Base-by-base conservation (phyloP, 2,113 vertebrate species). In the Gadus chalcogrammus region DNA sequence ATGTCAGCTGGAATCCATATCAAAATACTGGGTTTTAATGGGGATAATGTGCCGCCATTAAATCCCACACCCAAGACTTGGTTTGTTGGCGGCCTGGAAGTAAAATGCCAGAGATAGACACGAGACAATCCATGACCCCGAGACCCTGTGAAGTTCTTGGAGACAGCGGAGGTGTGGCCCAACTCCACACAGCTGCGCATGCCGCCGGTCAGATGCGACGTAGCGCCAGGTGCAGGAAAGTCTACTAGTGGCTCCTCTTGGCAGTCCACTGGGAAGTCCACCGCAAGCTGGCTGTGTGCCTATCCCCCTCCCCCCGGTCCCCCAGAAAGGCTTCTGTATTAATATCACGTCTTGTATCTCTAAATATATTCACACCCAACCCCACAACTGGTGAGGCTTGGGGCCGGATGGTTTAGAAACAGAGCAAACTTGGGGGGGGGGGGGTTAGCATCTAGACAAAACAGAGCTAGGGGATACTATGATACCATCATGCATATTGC, bases 281-380 rank as follows among this genome's bases (percentile, higher is more conserved):
- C 71, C 81, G 82, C 79, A 63, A 56, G 72, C 52, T 61, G 4
- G 16, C 74, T 55, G 20, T 55, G 61, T 56, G 73, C 58, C 70
- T 80, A 65, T 78, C 71, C 80, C 67, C 78, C 78, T 80, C 48
- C 70, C 52, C 18, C 7, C 76, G 42, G 64, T 79, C 83, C 63
- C 62, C 82, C 77, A 72, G 85, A 87, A 81, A 82, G 76, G 80
- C 68, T 79, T 75, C 86, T 89, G 87, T 88, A 88, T 82, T 90
- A 90, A 90, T 83, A 72, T 67, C 67, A 77, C 75, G 84, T 81
- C 84, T 80, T 67, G 56, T 13, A 88, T 80, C 28, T 72, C 88
- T 89, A 89, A 91, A 92, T 84, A 90, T 90, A 92, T 88, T 83
- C 66, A 67, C 68, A 69, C 31, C 67, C 75, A 87, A 84, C 42